Evolutionary conservation across 2,113 vertebrate species (phyloP).

Genomic region (Rhinogobius similis): DNA sequence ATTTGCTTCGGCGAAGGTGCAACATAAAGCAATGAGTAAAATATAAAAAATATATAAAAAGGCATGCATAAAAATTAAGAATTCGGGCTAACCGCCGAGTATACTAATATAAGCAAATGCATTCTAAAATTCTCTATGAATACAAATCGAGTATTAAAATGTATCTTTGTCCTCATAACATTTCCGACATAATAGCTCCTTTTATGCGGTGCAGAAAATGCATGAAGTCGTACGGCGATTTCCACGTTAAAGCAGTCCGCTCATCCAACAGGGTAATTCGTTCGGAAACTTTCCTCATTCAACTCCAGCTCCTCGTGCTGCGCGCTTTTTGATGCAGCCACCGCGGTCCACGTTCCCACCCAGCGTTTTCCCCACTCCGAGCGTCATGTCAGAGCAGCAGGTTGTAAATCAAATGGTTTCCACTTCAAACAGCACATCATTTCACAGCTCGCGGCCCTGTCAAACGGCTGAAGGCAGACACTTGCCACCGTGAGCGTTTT

Average conservation of each 20-base stretch:
- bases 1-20: too few relatives aligned
- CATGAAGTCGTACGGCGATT: neutral
- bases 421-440: conserved; percentile 48
- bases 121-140: neutral
- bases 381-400: conserved; percentile 22
- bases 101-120: neutral
- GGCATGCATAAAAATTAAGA: too few relatives aligned
- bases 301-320: neutral
- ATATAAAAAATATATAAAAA: too few relatives aligned
- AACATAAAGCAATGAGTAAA: too few relatives aligned
- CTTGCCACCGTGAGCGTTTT: conserved; percentile 3
- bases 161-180: neutral
- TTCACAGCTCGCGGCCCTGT: conserved; percentile 27
- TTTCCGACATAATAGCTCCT: neutral
- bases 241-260: neutral
- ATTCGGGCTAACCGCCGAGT: neutral
- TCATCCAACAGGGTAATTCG: neutral
- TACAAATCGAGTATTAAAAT: conserved; percentile 2
- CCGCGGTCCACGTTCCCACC: conserved; percentile 11
- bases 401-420: conserved; percentile 36
- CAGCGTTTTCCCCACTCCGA: conserved; percentile 13
- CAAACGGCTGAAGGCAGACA: conserved; percentile 16
- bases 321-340: conserved; percentile 5
- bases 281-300: neutral
- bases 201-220: neutral